Evolutionary conservation across 2,113 vertebrate genomes (phyloP), one percentile per base, ranked within the genome.

Genomic region (Seriola aureovittata): DNA sequence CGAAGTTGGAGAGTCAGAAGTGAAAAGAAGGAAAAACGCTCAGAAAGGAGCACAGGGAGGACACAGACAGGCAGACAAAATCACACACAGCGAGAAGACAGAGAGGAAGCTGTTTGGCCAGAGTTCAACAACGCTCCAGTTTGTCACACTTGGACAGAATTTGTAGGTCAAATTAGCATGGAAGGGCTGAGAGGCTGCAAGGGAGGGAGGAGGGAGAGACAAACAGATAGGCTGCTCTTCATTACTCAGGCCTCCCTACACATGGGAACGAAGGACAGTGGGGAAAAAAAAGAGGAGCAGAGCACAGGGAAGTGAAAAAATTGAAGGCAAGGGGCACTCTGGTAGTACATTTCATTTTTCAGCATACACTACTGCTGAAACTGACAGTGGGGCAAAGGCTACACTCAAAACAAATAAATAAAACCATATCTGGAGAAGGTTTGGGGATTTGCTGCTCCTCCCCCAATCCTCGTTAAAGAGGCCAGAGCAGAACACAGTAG

Each of bases 101-200:
- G 62, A 80, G 77, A 93, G 88, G 90, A 92, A 91, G 87, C 71
- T 72, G 59, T 78, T 87, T 94, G 94, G 93, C 91, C 65, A 8
- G 55, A 75, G 81, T 90, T 92, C 92, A 95, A 91, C 88, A 92
- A 78, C 77, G 84, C 80, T 84, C 90, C 92, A 76, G 75, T 92
- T 91, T 91, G 93, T 93, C 93, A 93, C 91, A 93, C 91, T 94
- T 91, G 93, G 88, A 88, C 89, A 85, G 87, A 90, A 90, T 94
- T 94, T 95, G 93, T 95, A 95, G 95, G 95, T 95, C 95, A 95
- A 89, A 95, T 94, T 91, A 93, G 87, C 88, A 93, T 91, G 73
- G 79, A 70, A 75, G 88, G 82, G 73, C 57, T 71, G 81, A 55
- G 87, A 84, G 85, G 78, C 63, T 80, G 67, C 40, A 23, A 12